A percentile compares a stretch with the other conserved stretches of the same genome.
Conservation (phyloP, 1,140 invertebrate species). For the Caerostris darwini region DNA sequence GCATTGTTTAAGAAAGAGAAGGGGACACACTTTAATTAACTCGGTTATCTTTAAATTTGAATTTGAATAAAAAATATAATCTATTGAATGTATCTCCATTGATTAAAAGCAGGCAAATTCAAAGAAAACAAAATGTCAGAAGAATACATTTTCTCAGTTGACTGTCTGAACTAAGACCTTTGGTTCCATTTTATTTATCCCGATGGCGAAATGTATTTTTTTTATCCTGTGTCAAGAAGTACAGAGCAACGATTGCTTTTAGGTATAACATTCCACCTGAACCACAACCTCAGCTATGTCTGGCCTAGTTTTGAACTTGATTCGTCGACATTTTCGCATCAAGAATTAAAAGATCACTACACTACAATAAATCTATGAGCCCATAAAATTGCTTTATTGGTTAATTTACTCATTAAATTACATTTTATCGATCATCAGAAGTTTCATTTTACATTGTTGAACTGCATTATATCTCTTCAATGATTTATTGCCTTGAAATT, state of each 20-base stretch:
- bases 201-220: background rate
- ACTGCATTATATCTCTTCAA: no score
- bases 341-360: background rate
- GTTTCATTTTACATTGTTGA: background rate
- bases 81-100: no score
- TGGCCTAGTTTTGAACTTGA: constrained; percentile 15
- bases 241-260: background rate
- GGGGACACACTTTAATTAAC: no score
- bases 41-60: no score
- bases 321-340: background rate
- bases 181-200: background rate
- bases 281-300: background rate
- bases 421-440: background rate
- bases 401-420: background rate
- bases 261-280: background rate
- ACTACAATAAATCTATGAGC: background rate
- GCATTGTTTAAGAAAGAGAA: no score
- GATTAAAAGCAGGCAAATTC: no score
- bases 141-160: no score
- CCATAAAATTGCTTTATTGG: background rate
- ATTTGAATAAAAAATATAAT: no score
- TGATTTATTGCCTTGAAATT: background rate
- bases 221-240: background rate
- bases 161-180: background rate
- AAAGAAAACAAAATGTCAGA: no score